Evolutionary conservation across 2,113 vertebrate species (phyloP).

Genomic region (Forbesichthys papilliferus): DNA sequence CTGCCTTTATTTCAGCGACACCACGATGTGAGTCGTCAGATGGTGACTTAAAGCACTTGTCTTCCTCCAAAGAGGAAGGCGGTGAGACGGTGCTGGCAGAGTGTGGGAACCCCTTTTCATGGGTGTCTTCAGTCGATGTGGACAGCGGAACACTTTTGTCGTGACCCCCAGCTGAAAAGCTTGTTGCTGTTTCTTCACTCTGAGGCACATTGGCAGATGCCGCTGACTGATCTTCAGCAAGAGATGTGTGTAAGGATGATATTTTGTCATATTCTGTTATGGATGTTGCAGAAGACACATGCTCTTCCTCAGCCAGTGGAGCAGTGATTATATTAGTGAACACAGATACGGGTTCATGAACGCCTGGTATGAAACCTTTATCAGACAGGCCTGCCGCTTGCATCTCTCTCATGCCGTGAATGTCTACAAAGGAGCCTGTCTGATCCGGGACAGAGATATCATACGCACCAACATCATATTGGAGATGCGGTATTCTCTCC

Average conservation of each 20-base stretch:
- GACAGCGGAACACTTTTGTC: constrained; percentile 83
- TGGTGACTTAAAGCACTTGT: constrained; percentile 90
- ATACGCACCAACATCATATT: constrained; percentile 83
- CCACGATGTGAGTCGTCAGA: constrained; percentile 82
- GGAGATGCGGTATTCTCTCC: constrained; percentile 88
- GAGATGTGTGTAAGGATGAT: constrained; percentile 92
- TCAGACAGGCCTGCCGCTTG: constrained; percentile 68
- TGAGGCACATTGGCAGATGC: constrained; percentile 87
- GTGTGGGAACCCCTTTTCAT: constrained; percentile 84
- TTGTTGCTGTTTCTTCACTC: constrained; percentile 87
- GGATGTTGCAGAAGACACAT: constrained; percentile 95
- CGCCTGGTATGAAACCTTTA: constrained; percentile 76
- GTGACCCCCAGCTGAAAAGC: constrained; percentile 82
- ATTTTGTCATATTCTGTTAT: constrained; percentile 97
- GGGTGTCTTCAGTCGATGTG: constrained; percentile 79
- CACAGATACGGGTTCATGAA: constrained; percentile 82
- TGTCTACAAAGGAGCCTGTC: constrained; percentile 82
- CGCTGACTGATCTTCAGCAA: constrained; percentile 93
- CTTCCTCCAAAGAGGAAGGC: constrained; percentile 93
- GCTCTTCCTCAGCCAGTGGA: constrained; percentile 95
- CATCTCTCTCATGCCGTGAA: constrained; percentile 82
- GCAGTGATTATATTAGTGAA: constrained; percentile 93
- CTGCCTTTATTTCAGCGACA: constrained; percentile 72
- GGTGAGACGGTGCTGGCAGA: constrained; percentile 94
- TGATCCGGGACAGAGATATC: constrained; percentile 89